Percentiles rank a stretch among this genome's conserved stretches.
Evolutionary conservation across 2,113 vertebrate genomes (phyloP).

Genomic region (Oxyruncus cristatus): DNA sequence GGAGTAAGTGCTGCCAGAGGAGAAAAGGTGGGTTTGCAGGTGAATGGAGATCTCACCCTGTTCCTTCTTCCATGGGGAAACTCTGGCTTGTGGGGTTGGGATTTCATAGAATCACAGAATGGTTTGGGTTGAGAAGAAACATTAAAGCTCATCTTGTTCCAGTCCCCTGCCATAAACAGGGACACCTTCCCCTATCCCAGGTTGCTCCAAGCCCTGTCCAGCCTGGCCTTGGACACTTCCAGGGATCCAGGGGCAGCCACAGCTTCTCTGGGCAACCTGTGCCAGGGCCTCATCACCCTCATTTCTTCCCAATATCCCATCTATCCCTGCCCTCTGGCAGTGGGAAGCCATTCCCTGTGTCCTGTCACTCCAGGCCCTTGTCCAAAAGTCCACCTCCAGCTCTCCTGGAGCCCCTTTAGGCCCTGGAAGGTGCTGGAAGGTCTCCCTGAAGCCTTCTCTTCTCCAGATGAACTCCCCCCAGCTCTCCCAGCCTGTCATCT

Average conservation of each 20-base stretch:
- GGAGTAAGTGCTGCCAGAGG: not conserved
- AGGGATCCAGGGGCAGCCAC: not conserved
- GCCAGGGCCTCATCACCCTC: fast-evolving
- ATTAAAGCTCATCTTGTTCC: not conserved
- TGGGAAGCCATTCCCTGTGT: not conserved
- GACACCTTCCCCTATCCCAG: fast-evolving
- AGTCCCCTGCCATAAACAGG: not conserved
- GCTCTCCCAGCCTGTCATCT: not conserved
- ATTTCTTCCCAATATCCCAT: not conserved
- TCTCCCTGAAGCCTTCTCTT: not conserved
- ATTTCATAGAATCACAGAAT: not conserved
- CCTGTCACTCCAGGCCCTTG: not conserved
- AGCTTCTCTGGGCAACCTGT: not conserved
- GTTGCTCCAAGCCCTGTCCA: fast-evolving
- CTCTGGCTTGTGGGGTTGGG: not conserved
- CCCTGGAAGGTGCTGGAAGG: not conserved
- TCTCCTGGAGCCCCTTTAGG: not conserved
- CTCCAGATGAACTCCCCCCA: not conserved
- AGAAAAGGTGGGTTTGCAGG: not conserved
- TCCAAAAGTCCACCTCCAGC: not conserved
- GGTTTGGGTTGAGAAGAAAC: not conserved
- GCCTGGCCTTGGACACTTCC: not conserved
- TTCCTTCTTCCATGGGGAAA: not conserved
- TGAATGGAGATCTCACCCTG: not conserved
- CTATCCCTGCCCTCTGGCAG: not conserved